phyloP scores from a whole-genome alignment of 2,797 vertebrate genomes.

The Halcyon badia region DNA sequence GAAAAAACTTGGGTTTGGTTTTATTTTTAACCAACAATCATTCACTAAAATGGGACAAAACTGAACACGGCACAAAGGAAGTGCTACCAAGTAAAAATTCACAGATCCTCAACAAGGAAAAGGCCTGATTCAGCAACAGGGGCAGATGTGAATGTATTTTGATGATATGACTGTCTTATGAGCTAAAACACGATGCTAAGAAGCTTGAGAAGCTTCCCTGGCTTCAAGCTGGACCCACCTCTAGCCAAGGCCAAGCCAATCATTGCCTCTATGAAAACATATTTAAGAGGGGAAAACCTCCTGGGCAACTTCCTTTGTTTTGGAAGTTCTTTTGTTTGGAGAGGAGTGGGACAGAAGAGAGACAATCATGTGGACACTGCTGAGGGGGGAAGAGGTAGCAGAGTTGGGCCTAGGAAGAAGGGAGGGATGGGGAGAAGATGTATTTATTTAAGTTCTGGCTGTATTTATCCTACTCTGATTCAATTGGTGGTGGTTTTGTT shows the following conservation, averaged over 20 bases:
- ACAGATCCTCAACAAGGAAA: background rate
- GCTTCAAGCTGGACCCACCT: background rate
- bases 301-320: background rate
- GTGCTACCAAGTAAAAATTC: background rate
- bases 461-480: too few relatives aligned
- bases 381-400: background rate
- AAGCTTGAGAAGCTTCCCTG: background rate
- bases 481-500: too few relatives aligned
- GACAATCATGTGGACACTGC: background rate
- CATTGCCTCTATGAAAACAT: too few relatives aligned
- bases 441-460: too few relatives aligned
- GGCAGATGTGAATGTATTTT: background rate
- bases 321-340: background rate
- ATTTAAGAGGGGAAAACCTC: too few relatives aligned
- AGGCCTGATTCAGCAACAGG: background rate
- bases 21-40: slow-evolving; percentile 13
- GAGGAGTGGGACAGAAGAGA: background rate
- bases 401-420: background rate
- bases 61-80: background rate
- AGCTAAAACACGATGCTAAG: background rate
- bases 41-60: background rate
- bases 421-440: background rate
- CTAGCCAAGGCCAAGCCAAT: too few relatives aligned
- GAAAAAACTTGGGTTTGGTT: background rate
- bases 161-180: background rate